Evolutionary conservation across 2,797 vertebrate genomes (phyloP), one percentile per base, ranked within the genome.

Genomic region (Silurus aristotelis): DNA sequence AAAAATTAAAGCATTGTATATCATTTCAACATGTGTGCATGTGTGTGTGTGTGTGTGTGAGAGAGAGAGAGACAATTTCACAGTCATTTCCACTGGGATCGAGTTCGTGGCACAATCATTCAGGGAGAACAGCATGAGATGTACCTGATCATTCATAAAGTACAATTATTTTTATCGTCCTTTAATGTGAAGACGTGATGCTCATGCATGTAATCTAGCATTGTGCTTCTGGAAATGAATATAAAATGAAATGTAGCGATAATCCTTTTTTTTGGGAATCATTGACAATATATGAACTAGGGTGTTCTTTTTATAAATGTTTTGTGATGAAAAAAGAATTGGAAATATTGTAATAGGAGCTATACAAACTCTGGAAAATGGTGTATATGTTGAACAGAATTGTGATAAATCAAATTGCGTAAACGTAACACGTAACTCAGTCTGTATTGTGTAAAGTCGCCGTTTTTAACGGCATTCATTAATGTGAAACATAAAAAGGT

Each of bases 261-360:
- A 92, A 92, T 89, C 85, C 48, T 7, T 9, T 52, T 52, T 90
- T 93, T 93, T 91, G 89, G 87, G 89, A 91, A 89, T 91, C 88
- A 89, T 92, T 68, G 92, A 93, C 93, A 90, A 92, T 93, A 90
- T 89, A 94, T 88, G 89, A 79, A 43, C 88, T 89, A 90, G 87
- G 90, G 93, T 92, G 90, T 91, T 93, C 87, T 88, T 89, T 90
- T 89, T 89, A 82, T 93, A 88, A 93, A 93, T 92, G 85, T 93
- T 91, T 93, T 66, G 93, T 91, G 82, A 83, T 89, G 90, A 91
- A 90, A 91, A 87, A 90, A 89, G 89, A 84, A 80, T 78, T 89
- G 87, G 90, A 90, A 31, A 31, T 31, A 31, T 87, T 85, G 83
- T 85, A 82, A 75, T 20, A 71, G 64, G 56, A 75, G 75, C 66